These are phyloP conservation scores for Latrodectus hesperus DNA, from an alignment of 2,888 invertebrate species.

Conservation along the genomic window DNA sequence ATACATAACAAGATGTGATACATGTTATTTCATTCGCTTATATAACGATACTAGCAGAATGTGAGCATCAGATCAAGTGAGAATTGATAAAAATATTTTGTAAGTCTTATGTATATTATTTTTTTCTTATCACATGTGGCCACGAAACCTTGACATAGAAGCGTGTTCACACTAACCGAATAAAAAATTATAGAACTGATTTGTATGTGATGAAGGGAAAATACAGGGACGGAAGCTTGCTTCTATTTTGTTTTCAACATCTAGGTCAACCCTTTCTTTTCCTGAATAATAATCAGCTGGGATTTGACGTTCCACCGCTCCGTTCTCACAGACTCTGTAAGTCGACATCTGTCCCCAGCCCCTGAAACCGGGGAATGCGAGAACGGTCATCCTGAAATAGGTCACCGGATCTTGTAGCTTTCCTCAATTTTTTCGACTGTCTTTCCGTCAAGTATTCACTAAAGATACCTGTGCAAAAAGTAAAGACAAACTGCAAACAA, in stretches of 20 bases:
- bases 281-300: conserved; percentile 46
- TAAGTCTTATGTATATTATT: conserved; percentile 2
- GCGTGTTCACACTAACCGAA: conserved; percentile 17
- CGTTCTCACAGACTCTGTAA: conserved; percentile 46
- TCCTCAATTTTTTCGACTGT: too few relatives aligned
- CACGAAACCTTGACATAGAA: conserved; percentile 67
- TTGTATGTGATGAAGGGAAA: conserved; percentile 34
- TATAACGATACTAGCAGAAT: not conserved
- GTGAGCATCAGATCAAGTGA: not conserved
- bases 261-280: conserved; percentile 65
- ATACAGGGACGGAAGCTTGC: conserved; percentile 36
- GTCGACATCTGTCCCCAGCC: conserved; percentile 52
- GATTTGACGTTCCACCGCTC: conserved; percentile 32
- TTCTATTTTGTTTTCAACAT: conserved; percentile 40
- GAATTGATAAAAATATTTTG: not conserved
- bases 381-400: conserved; percentile 61
- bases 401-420: conserved; percentile 50
- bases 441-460: too few relatives aligned
- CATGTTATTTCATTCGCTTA: too few relatives aligned
- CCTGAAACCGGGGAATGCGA: conserved; percentile 46
- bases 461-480: too few relatives aligned
- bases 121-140: conserved; percentile 28
- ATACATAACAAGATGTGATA: too few relatives aligned
- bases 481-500: too few relatives aligned
- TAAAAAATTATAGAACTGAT: conserved; percentile 12